Base-by-base conservation (phyloP, 2,797 vertebrate genomes). In the Paratrypauchen microcephalus region DNA sequence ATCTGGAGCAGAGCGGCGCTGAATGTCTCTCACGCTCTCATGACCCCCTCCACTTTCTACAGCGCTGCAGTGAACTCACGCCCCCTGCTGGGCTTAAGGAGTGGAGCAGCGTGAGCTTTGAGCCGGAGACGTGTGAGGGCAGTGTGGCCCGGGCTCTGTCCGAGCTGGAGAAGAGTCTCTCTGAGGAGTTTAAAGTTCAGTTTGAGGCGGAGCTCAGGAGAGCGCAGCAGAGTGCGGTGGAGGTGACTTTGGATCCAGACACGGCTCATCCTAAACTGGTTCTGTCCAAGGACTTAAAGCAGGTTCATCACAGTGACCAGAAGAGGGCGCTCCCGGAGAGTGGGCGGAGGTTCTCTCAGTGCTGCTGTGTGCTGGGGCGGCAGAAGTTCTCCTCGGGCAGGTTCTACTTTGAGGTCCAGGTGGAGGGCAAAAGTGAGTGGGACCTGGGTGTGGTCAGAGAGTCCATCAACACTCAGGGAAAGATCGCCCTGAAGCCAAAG, bases 211-310 rank as follows among this genome's bases (percentile, higher is more conserved):
- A 82, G 59, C 47, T 78, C 59, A 74, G 41, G 69, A 70, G 32
- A 62, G 0, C 73, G 41, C 73, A 63, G 62, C 23, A 45, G 65
- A 76, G 15, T 45, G 68, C 19, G 21, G 69, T 48, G 45, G 65
- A 77, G 18, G 61, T 83, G 23, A 80, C 70, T 59, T 70, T 83
- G 8, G 77, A 80, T 67, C 77, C 75, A 30, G 18, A 79, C 5
- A 77, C 77, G 57, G 77, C 72, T 2, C 0, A 71, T 69, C 66
- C 58, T 0, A 0, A 6, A 0, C 75, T 80, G n/a, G 32, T 68
- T 52, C 30, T 74, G 66, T 78, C 73, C 66, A 16, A 30, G 18
- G 71, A 80, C 45, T 18, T 39, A 1, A 83, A 78, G 66, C 71
- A 70, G 39, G 80, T 66, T 36, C 48, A 66, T 15, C 8, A 52